These are phyloP conservation scores for Muscicapa striata DNA, from an alignment of 2,797 vertebrate genomes.

Conservation along the genomic window DNA sequence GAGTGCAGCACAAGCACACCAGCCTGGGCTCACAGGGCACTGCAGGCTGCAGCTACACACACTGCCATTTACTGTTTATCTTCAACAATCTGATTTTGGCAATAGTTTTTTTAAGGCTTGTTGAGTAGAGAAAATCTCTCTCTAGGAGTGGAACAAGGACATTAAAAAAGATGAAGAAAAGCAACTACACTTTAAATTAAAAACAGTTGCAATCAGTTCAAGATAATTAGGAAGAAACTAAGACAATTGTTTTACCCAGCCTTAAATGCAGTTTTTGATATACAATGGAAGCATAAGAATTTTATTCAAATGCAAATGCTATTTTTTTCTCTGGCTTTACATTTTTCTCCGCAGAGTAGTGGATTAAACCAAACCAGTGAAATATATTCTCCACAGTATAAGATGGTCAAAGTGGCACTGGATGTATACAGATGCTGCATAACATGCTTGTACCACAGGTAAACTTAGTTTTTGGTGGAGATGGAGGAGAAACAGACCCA, in stretches of 20 bases:
- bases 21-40: not conserved
- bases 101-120: not conserved
- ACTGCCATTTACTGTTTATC: not conserved
- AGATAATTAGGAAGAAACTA: not conserved
- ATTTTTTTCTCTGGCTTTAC: not conserved
- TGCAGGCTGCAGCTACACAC: not conserved
- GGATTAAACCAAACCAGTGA: not conserved
- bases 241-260: not conserved
- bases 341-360: not conserved
- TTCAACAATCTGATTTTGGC: not conserved
- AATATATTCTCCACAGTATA: not conserved
- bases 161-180: not conserved
- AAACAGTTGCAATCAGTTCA: not conserved
- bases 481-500: not conserved
- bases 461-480: not conserved
- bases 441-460: not conserved
- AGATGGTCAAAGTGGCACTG: not conserved
- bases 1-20: not conserved
- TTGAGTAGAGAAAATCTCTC: not conserved
- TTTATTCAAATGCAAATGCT: not conserved
- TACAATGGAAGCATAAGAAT: not conserved
- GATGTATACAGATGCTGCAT: not conserved
- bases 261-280: not conserved
- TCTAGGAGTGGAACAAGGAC: not conserved
- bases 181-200: not conserved